Conservation (phyloP, 2,888 invertebrate genomes). For the Apotomis capreana region DNA sequence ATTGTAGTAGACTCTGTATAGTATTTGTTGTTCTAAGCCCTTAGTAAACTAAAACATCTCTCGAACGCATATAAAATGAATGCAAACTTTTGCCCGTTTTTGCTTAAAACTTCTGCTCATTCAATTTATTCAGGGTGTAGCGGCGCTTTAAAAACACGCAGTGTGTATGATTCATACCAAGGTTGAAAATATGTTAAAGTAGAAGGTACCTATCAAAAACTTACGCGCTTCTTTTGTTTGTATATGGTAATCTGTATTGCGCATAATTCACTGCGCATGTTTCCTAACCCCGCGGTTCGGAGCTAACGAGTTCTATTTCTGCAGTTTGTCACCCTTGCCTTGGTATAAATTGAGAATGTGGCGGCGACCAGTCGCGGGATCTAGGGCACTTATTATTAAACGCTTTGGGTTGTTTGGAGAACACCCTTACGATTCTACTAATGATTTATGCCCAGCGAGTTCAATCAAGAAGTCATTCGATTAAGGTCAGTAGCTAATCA, state of each 20-base stretch:
- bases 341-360: constrained; percentile 28
- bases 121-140: too few relatives aligned
- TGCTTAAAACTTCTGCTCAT: too few relatives aligned
- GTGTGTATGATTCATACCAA: background rate
- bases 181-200: too few relatives aligned
- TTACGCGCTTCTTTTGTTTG: background rate
- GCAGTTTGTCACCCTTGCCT: constrained; percentile 37
- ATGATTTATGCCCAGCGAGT: background rate
- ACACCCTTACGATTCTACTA: background rate
- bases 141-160: background rate
- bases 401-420: constrained; percentile 4
- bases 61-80: too few relatives aligned
- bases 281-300: background rate
- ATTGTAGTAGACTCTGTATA: too few relatives aligned
- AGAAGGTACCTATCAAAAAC: background rate
- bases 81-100: too few relatives aligned
- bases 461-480: too few relatives aligned
- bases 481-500: too few relatives aligned
- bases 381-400: constrained; percentile 30
- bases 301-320: constrained; percentile 24
- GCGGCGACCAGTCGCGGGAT: constrained; percentile 18
- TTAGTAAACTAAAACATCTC: too few relatives aligned
- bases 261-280: background rate
- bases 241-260: background rate
- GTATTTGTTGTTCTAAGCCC: too few relatives aligned